Base-by-base conservation (phyloP, 2,888 invertebrate genomes). In the Dasysyrphus tricinctus region DNA sequence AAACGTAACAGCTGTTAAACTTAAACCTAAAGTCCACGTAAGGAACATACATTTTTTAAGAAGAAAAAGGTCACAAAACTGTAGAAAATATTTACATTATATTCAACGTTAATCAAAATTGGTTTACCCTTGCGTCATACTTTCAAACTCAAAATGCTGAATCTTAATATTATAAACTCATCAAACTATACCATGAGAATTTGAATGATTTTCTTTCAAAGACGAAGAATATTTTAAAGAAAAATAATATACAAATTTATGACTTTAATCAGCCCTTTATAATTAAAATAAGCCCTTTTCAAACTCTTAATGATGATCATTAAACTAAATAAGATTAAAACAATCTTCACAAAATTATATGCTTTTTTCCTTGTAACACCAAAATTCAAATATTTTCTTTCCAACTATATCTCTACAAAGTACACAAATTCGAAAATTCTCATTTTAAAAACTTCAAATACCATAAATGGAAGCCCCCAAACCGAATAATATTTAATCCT, bases 401-500 rank as follows among this genome's bases (percentile, higher is more conserved):
- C 54, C 29, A 54, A 54, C 29, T 29, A 57, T 7, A 3, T 12
- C 11, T 4, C 11, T 12, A 24, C 19, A 39, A 24, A 2, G 24
- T 14, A 14, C 1, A 39, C 1, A 39, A 59, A 59, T 19, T 39
- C 12, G 11, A 6, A 59, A 59, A 19, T 59, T 11, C 37, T 59
- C 39, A 39, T 37, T 59, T 59, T 14, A 32, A 32, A 11, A 37
- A 37, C 39, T 39, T 9, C 6, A 39, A 59, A 39, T 14, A 61
- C 19, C 39, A 59, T 39, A 56, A 57, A 34, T 9, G 5, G 2
- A 34, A 42, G 19, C 39, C 12, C 19, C 49, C 12, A 49, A 49
- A 34, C 67, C 67, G 49, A 67, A 67, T 49, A 67, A 49, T 67
- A 16, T 49, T 67, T 67, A 67, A 67, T 49, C 67, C 67, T 67